These are phyloP conservation scores for Candidula unifasciata DNA, from an alignment of 2,888 invertebrate genomes.

Conservation along the genomic window DNA sequence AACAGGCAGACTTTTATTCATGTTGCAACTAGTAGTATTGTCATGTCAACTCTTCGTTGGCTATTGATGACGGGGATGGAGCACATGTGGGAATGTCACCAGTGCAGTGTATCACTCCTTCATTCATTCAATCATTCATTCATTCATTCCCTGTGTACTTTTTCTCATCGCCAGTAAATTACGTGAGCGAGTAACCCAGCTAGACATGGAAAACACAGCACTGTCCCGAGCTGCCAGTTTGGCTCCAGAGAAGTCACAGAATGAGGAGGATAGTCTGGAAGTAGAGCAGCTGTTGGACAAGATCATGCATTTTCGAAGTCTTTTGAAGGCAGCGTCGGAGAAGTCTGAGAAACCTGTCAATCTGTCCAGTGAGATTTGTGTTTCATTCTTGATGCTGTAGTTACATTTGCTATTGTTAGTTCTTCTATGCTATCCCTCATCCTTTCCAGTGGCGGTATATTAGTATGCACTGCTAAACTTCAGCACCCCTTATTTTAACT, in stretches of 20 bases:
- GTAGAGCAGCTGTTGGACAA: constrained; percentile 81
- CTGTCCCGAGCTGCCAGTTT: constrained; percentile 71
- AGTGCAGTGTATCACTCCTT: not conserved
- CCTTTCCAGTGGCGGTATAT: no score
- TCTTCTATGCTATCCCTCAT: no score
- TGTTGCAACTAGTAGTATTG: no score
- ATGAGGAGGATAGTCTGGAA: constrained; percentile 65
- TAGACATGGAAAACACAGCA: constrained; percentile 77
- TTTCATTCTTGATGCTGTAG: not conserved
- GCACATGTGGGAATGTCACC: no score
- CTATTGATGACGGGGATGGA: no score
- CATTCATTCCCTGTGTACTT: no score
- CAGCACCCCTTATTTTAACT: no score
- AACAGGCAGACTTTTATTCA: no score
- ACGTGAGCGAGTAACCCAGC: constrained; percentile 72
- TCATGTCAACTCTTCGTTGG: no score
- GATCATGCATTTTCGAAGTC: constrained; percentile 83
- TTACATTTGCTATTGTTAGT: not conserved
- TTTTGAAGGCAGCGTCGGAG: constrained; percentile 82
- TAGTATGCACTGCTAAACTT: no score
- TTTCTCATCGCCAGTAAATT: constrained; percentile 78
- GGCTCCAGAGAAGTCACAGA: constrained; percentile 53
- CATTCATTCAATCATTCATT: not conserved
- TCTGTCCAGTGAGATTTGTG: constrained; percentile 79
- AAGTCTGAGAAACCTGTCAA: constrained; percentile 82